Base-by-base conservation (phyloP, 2,888 invertebrate species). In the Chironomus tentans region DNA sequence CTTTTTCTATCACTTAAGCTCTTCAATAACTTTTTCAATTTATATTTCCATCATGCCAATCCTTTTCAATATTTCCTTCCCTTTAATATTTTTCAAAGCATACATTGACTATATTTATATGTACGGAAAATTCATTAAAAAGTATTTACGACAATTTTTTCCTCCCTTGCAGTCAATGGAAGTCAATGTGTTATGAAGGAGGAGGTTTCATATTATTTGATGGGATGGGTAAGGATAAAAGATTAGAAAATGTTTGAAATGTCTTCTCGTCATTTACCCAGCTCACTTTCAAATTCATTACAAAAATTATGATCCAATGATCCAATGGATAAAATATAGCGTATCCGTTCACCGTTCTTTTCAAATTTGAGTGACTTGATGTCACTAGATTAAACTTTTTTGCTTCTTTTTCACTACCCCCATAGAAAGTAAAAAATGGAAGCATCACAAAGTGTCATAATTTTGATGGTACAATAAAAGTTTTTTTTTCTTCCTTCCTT, bases 381-480 rank as follows among this genome's bases (percentile, higher is more conserved):
- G 65, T 65, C 65, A 65, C 65, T 65, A 65, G 65, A 65, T 65
- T 65, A 65, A 65, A 65, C 18, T 65, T 65, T 56, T 56, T 56
- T 18, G 6, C 12, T 6, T 10, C 4, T 15, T 15, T 50, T 65
- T 4, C 2, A 15, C 4, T n/a, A n/a, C 4, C 5, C 50, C 50
- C n/a, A 18, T 18, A 15, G 56, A 13, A 65, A 65, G 65, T 24
- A 65, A 65, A 22, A 65, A 24, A 21, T 10, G 65, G 24, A 18
- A 65, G 21, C 56, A 56, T 56, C 56, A 56, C 56, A 65, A 65
- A 65, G 24, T 65, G 65, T 65, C 65, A 65, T 65, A 65, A 65
- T 65, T 56, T 65, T 65, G 65, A 65, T 65, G 22, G 65, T 22
- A 65, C 24, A 65, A 65, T 65, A 65, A 65, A 65, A 65, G 65